phyloP scores from a whole-genome alignment of 1,140 invertebrate genomes.

The Halesus radiatus region DNA sequence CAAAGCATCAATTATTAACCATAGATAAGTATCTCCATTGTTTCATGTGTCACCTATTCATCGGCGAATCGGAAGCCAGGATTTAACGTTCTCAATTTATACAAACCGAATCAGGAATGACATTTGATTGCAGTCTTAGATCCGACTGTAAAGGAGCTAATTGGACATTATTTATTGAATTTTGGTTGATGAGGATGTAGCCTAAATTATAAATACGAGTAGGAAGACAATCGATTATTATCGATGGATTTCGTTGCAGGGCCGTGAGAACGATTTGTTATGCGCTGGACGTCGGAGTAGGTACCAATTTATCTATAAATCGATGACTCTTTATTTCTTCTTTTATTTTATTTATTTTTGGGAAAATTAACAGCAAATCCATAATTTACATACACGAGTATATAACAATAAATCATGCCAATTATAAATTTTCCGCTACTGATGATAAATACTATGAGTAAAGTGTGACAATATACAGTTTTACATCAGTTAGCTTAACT shows the following conservation, averaged over 20 bases:
- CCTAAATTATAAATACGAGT: conserved; percentile 6
- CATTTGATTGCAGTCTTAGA: not conserved
- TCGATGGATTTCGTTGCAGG: not conserved
- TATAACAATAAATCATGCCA: too few relatives aligned
- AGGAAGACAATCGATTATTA: conserved; percentile 4
- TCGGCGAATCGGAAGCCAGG: not conserved
- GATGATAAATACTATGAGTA: too few relatives aligned
- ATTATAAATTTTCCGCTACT: too few relatives aligned
- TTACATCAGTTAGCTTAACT: too few relatives aligned
- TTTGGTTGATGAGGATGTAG: not conserved
- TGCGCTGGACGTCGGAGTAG: too few relatives aligned
- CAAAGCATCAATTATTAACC: too few relatives aligned
- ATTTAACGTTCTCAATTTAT: conserved; percentile 17
- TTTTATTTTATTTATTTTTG: too few relatives aligned
- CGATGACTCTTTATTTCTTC: too few relatives aligned
- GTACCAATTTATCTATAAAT: too few relatives aligned
- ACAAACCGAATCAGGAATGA: not conserved
- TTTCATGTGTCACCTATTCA: not conserved
- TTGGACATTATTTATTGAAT: not conserved
- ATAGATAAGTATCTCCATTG: not conserved
- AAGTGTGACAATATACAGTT: too few relatives aligned
- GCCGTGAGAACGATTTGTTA: not conserved
- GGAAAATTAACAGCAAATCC: too few relatives aligned
- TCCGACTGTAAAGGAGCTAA: not conserved
- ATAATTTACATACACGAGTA: too few relatives aligned